phyloP scores from a whole-genome alignment of 2,797 vertebrate species.

The Alosa sapidissima region DNA sequence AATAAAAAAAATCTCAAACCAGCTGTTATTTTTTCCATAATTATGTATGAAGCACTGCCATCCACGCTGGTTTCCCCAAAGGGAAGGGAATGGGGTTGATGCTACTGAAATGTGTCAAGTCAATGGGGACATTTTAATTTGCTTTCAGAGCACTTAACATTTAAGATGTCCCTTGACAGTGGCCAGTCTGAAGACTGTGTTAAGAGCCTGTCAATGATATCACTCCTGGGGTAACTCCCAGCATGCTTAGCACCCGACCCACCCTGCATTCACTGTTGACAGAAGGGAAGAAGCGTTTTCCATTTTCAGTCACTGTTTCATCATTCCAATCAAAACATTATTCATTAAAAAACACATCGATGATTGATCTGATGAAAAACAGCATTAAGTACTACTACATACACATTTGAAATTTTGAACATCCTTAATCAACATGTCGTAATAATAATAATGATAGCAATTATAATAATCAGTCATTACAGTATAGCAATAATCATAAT shows the following conservation, averaged over 20 bases:
- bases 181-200: slow-evolving; percentile 30
- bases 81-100: not conserved
- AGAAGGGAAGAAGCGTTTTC: slow-evolving; percentile 62
- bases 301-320: slow-evolving; percentile 37
- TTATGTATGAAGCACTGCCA: not conserved
- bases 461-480: slow-evolving; percentile 70
- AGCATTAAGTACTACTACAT: slow-evolving; percentile 56
- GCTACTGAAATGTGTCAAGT: slow-evolving; percentile 28
- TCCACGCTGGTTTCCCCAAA: not conserved
- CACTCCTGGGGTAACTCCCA: slow-evolving; percentile 27
- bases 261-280: slow-evolving; percentile 48
- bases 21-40: not conserved
- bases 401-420: slow-evolving; percentile 67
- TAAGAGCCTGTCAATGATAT: slow-evolving; percentile 34
- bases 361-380: slow-evolving; percentile 50
- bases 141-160: slow-evolving; percentile 34
- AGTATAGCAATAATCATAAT: slow-evolving; percentile 66
- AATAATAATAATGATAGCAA: slow-evolving; percentile 68
- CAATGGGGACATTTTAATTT: slow-evolving; percentile 31
- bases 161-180: slow-evolving; percentile 36
- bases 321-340: slow-evolving; percentile 43
- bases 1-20: not conserved
- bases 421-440: slow-evolving; percentile 64
- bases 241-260: slow-evolving; percentile 23
- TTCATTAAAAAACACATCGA: slow-evolving; percentile 35